Evolutionary conservation across 2,797 vertebrate species (phyloP).

Genomic region (Mycteria americana): DNA sequence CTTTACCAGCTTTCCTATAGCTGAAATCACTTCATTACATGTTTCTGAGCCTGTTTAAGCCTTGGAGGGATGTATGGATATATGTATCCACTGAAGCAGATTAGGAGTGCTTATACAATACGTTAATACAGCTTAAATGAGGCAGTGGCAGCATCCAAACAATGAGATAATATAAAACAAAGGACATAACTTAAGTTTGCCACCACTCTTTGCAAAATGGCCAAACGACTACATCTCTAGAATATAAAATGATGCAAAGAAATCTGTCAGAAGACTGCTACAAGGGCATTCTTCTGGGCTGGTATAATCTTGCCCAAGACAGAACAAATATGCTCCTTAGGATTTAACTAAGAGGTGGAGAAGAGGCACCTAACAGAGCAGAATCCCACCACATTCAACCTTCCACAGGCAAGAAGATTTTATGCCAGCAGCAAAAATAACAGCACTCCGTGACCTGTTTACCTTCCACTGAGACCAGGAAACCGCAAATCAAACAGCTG

Average conservation of each 20-base stretch:
- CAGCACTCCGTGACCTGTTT: not conserved
- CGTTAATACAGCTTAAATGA: not conserved
- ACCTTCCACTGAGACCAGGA: not conserved
- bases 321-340: not conserved
- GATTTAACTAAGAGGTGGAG: not conserved
- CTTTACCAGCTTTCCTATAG: not conserved
- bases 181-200: not conserved
- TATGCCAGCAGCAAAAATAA: not conserved
- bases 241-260: not conserved
- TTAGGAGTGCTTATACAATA: not conserved
- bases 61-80: not conserved
- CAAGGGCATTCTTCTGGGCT: not conserved
- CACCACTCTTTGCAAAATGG: not conserved
- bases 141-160: not conserved
- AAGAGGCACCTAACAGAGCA: not conserved
- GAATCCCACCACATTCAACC: not conserved
- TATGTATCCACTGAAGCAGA: not conserved
- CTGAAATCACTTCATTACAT: not conserved
- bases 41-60: not conserved
- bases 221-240: not conserved
- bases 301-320: not conserved
- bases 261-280: not conserved
- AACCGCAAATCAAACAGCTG: not conserved
- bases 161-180: not conserved
- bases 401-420: not conserved